Evolutionary conservation across 2,113 vertebrate genomes (phyloP).

Genomic region (Benitochromis conjunctus): DNA sequence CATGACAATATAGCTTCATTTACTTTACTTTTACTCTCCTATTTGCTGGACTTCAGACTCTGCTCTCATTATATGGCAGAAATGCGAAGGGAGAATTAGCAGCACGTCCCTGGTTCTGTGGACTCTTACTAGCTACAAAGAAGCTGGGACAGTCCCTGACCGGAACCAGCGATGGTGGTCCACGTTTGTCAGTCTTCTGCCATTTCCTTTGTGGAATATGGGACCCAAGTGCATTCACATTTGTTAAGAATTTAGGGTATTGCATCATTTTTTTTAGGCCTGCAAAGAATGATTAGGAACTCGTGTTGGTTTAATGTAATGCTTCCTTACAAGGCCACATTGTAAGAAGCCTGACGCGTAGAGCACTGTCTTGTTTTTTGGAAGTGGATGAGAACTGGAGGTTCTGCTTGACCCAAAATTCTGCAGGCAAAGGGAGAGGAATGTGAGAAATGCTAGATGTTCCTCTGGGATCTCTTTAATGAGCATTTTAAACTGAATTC

Average conservation of each 20-base stretch:
- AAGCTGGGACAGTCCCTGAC: background rate
- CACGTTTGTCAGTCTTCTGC: slow-evolving; percentile 6
- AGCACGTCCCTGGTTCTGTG: background rate
- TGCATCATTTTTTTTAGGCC: slow-evolving; percentile 52
- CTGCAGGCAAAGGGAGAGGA: slow-evolving; percentile 53
- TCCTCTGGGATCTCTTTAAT: slow-evolving; percentile 72
- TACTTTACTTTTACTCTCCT: background rate
- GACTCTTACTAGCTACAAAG: background rate
- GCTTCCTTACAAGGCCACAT: slow-evolving; percentile 74
- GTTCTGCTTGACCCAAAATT: slow-evolving; percentile 57
- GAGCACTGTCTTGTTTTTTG: slow-evolving; percentile 37
- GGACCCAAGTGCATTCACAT: slow-evolving; percentile 24
- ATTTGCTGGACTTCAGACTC: background rate
- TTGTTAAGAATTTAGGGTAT: slow-evolving; percentile 37
- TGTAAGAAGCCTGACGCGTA: slow-evolving; percentile 1
- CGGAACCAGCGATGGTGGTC: slow-evolving; percentile 17
- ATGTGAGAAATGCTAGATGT: slow-evolving; percentile 72
- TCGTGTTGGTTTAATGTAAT: slow-evolving; percentile 27
- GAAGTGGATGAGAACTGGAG: slow-evolving; percentile 49
- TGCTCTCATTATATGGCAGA: background rate
- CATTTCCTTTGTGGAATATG: slow-evolving; percentile 4
- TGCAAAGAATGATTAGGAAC: slow-evolving; percentile 52
- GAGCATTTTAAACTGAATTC: slow-evolving; percentile 54
- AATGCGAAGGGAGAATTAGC: background rate
- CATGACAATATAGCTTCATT: background rate